A percentile compares a stretch with the other conserved stretches of the same genome.
Evolutionary conservation across 1,140 invertebrate genomes (phyloP).

Genomic region (Propsilocerus akamusi): DNA sequence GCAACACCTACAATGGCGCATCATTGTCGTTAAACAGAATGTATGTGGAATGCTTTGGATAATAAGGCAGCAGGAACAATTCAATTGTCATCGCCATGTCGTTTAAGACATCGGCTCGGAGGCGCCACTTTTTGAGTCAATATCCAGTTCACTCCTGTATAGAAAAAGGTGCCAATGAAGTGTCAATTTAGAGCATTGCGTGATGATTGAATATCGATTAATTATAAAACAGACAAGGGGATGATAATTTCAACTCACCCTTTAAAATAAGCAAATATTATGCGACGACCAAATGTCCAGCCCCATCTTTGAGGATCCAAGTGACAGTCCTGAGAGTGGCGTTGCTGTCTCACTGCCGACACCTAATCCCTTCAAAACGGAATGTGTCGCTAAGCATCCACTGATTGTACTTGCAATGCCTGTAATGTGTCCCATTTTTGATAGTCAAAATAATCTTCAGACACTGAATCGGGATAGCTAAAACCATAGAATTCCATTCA

Average conservation of each 20-base stretch:
- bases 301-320: slow-evolving; percentile 85
- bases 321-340: slow-evolving; percentile 82
- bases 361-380: slow-evolving; percentile 77
- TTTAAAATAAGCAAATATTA: slow-evolving; percentile 82
- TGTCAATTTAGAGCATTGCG: no score
- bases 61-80: slow-evolving; percentile 44
- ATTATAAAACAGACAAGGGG: slow-evolving; percentile 7
- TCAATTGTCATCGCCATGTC: slow-evolving; percentile 75
- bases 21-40: slow-evolving; percentile 44
- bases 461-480: slow-evolving; percentile 80
- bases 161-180: not conserved
- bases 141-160: slow-evolving; percentile 50
- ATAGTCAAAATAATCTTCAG: slow-evolving; percentile 73
- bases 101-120: slow-evolving; percentile 90
- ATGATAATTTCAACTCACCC: slow-evolving; percentile 36
- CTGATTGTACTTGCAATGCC: slow-evolving; percentile 82
- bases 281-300: slow-evolving; percentile 70
- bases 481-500: slow-evolving; percentile 37
- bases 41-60: slow-evolving; percentile 35
- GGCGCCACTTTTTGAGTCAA: slow-evolving; percentile 83
- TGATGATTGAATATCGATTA: slow-evolving; percentile 5
- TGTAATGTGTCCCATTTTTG: slow-evolving; percentile 92
- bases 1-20: slow-evolving; percentile 71
- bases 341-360: slow-evolving; percentile 76
- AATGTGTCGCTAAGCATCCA: slow-evolving; percentile 61